phyloP scores from a whole-genome alignment of 2,888 invertebrate genomes.

The Endotricha flammealis region DNA sequence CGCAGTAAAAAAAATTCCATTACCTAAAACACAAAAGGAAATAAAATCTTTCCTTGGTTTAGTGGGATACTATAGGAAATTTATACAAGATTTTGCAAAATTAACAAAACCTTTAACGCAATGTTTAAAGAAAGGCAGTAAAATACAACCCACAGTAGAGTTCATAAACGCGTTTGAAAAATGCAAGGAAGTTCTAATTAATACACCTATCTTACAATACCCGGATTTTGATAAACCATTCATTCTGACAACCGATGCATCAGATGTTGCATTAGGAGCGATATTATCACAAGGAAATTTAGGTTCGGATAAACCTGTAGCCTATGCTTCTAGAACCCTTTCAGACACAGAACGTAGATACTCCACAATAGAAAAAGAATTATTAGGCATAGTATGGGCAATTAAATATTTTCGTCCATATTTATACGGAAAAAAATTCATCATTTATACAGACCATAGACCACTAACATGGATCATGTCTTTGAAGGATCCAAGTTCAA shows the following conservation, averaged over 20 bases:
- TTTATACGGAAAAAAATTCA: conserved; percentile 38
- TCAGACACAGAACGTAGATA: conserved; percentile 24
- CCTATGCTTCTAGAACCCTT: conserved; percentile 26
- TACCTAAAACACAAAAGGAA: conserved; percentile 25
- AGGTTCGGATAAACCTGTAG: conserved; percentile 26
- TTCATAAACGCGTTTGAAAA: conserved; percentile 20
- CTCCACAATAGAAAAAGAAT: conserved; percentile 37
- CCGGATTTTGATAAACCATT: conserved; percentile 35
- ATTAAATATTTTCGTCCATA: conserved; percentile 40
- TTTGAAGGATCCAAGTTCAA: conserved; percentile 40
- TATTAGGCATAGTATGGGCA: conserved; percentile 38
- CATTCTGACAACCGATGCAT: conserved; percentile 28
- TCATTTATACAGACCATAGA: conserved; percentile 49
- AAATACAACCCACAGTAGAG: conserved; percentile 14
- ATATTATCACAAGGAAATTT: conserved; percentile 28
- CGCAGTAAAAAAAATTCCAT: conserved; percentile 22
- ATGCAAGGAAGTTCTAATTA: background rate
- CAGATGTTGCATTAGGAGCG: conserved; percentile 27
- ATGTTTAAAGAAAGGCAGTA: conserved; percentile 24
- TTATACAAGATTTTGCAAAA: too few species aligned
- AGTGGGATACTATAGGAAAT: too few species aligned
- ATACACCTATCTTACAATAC: conserved; percentile 22
- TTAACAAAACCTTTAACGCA: conserved; percentile 26
- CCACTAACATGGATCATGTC: conserved; percentile 39
- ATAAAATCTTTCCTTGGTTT: conserved; percentile 27